Evolutionary conservation across 2,113 vertebrate species (phyloP).

Genomic region (Campylomormyrus tamandua): DNA sequence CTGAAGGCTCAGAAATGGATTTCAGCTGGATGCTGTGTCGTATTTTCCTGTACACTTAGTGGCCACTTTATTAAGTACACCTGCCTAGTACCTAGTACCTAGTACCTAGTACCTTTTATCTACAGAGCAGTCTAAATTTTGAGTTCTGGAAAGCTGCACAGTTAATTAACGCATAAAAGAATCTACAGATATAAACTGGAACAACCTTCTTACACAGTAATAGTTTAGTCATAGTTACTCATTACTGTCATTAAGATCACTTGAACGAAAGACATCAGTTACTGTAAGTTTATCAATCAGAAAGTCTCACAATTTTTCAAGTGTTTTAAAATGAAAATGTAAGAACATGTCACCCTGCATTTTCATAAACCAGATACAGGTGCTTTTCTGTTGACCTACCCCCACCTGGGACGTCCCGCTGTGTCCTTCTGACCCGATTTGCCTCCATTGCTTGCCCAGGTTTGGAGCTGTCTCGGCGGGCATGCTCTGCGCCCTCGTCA

Average conservation of each 20-base stretch:
- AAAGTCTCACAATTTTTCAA: conserved; percentile 5
- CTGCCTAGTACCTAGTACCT: neutral
- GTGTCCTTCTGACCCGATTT: neutral
- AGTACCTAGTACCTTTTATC: neutral
- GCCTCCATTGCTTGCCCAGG: conserved; percentile 49
- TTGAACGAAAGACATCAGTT: conserved; percentile 39
- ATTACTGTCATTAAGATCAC: conserved; percentile 43
- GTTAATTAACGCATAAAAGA: conserved; percentile 36
- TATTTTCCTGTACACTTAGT: neutral
- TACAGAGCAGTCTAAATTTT: neutral
- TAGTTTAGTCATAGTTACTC: conserved; percentile 39
- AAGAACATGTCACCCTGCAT: neutral
- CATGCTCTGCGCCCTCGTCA: conserved; percentile 78
- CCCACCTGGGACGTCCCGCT: neutral
- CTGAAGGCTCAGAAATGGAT: neutral
- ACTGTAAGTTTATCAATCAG: conserved; percentile 34
- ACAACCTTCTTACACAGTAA: conserved; percentile 34
- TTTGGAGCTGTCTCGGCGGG: conserved; percentile 81
- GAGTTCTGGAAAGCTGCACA: conserved; percentile 23
- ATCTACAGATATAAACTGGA: conserved; percentile 31
- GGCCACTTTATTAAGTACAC: neutral
- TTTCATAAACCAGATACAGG: neutral
- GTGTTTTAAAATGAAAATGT: neutral
- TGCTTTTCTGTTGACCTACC: neutral
- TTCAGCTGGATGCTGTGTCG: neutral